Evolutionary conservation across 1,140 invertebrate species (phyloP).

Genomic region (Drosophila nebulosa): DNA sequence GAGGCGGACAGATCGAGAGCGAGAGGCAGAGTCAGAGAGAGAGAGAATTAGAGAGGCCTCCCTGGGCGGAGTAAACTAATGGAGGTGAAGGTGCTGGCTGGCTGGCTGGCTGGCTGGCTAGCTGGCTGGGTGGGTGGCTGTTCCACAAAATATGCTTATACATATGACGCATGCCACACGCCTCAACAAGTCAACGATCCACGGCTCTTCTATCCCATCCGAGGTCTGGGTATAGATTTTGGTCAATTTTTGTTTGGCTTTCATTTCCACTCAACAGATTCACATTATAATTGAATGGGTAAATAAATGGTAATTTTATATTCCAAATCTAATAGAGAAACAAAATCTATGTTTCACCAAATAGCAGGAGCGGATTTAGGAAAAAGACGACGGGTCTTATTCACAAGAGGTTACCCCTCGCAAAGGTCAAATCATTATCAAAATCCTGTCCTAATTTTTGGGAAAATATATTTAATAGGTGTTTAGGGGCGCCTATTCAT

Average conservation of each 20-base stretch:
- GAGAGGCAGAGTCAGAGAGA: not conserved
- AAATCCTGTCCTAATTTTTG: too few species aligned
- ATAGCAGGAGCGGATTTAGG: too few species aligned
- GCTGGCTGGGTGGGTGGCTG: not conserved
- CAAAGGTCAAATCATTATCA: too few species aligned
- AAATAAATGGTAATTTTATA: too few species aligned
- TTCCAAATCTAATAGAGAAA: too few species aligned
- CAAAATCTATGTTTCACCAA: too few species aligned
- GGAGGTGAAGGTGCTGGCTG: not conserved
- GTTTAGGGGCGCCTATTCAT: too few species aligned
- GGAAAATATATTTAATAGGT: too few species aligned
- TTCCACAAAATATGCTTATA: not conserved
- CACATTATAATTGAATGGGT: too few species aligned
- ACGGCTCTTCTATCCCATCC: not conserved
- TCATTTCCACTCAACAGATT: not conserved
- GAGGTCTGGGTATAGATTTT: not conserved
- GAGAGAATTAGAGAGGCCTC: not conserved
- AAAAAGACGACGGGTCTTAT: too few species aligned
- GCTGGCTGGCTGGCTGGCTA: not conserved
- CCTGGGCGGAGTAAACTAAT: not conserved
- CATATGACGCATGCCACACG: constrained; percentile 61
- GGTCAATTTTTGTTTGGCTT: not conserved
- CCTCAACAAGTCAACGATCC: constrained; percentile 1
- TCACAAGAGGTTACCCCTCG: too few species aligned
- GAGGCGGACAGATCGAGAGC: not conserved